Evolutionary conservation across 2,113 vertebrate species (phyloP), one percentile per base, ranked within the genome.

Genomic region (Trogon melanurus): DNA sequence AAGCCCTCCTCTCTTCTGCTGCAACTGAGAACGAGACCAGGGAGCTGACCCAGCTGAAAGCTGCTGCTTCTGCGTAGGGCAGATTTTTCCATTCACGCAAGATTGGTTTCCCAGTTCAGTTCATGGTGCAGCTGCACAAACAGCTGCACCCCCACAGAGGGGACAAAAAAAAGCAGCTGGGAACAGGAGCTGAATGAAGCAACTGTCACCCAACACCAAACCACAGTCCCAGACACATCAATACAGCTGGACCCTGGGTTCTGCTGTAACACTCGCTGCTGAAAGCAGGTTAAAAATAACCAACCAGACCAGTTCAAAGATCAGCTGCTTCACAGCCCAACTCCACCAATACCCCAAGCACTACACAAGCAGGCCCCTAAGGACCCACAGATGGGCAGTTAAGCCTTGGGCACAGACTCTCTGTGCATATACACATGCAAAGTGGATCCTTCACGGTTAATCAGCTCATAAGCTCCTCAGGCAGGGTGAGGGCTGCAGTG

Each of bases 51-150:
- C 76, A 36, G 61, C 76, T 48, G 48, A 74, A 66, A 74, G 83
- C 60, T 74, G 56, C 44, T 72, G 58, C 57, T 18, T 47, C 11
- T 26, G n/a, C 4, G 2, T 0, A 0, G 50, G 38, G 23, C 45
- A 84, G 32, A n/a, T 41, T 67, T 60, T 51, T 29, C 32, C 91
- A 2, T 80, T 91, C n/a, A 64, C 1, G 6, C 51, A 67, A 84
- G 70, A 45, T 4, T 88, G 75, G 64, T 80, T 96, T 96, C 79
- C 48, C 76, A 67, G n/a, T 30, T 88, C 6, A 23, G 48, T 56
- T 89, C 86, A 89, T 45, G 81, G 92, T 76, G 84, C 95, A 95
- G 91, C 93, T 93, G 96, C 62, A 62, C 71, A 25, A 85, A 89
- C 87, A 95, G 70, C 95, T 93, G 94, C 83, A 84, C 4, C 44